These are phyloP conservation scores for Lepidocolaptes lacrymiger DNA, from an alignment of 2,797 vertebrate genomes.

Conservation along the genomic window DNA sequence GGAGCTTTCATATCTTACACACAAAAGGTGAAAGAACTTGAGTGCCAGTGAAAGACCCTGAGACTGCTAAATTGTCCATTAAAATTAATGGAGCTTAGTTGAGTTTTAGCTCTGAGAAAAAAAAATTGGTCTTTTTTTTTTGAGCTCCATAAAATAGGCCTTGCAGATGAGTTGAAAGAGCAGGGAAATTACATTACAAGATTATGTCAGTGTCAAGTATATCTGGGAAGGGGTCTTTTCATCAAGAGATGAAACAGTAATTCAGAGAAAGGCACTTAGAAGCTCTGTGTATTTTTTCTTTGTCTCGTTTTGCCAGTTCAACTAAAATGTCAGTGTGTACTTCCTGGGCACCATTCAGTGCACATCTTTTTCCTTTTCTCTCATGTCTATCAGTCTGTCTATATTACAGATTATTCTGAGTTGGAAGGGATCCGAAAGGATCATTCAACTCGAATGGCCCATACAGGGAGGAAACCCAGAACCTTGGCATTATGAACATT, in stretches of 20 bases:
- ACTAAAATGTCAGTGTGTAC: background rate
- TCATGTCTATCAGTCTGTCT: background rate
- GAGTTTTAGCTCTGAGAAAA: background rate
- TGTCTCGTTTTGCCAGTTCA: background rate
- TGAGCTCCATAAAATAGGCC: background rate
- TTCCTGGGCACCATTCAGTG: background rate
- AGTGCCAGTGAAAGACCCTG: background rate
- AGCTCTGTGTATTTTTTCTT: background rate
- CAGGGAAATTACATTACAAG: background rate
- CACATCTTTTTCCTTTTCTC: background rate
- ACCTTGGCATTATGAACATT: background rate
- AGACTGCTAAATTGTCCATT: background rate
- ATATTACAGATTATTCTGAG: background rate
- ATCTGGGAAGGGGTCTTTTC: background rate
- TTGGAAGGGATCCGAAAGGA: background rate
- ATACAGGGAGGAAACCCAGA: background rate
- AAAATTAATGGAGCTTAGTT: conserved; percentile 6
- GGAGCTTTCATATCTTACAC: background rate
- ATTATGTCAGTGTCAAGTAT: background rate
- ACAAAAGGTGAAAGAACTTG: background rate
- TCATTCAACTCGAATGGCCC: background rate
- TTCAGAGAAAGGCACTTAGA: background rate
- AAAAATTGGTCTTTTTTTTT: background rate
- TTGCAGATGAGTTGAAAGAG: background rate
- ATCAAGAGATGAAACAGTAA: background rate